Evolutionary conservation across 2,797 vertebrate species (phyloP).

Genomic region (Lagorchestes hirsutus): DNA sequence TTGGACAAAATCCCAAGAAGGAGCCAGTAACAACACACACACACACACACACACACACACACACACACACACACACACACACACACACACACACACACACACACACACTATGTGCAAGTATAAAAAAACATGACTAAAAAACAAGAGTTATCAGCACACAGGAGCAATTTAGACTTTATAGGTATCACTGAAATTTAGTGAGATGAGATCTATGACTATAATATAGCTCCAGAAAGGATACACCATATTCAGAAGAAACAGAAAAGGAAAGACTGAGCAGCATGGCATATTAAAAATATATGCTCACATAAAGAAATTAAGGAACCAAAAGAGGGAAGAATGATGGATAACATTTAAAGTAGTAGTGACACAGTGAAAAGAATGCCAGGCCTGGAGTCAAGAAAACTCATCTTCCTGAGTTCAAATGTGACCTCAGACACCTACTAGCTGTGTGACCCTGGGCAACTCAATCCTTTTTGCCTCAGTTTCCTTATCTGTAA

Average conservation of each 20-base stretch:
- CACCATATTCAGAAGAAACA: not conserved
- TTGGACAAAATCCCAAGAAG: not conserved
- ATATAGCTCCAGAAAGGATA: not conserved
- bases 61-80: no score
- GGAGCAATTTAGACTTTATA: not conserved
- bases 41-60: no score
- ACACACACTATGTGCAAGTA: not conserved
- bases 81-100: no score
- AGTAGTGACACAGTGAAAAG: no score
- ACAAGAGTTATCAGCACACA: no score
- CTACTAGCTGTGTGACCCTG: no score
- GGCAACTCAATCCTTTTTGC: no score
- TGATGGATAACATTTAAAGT: no score
- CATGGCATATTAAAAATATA: not conserved
- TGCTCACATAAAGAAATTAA: not conserved
- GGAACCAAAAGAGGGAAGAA: not conserved
- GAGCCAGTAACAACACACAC: not conserved
- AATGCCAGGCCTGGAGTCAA: not conserved
- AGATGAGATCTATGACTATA: not conserved
- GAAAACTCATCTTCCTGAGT: no score
- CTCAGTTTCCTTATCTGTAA: no score
- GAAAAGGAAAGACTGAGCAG: not conserved
- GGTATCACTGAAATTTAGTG: not conserved
- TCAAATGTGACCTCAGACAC: no score
- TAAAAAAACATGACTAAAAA: not conserved